Base-by-base conservation (phyloP, 1,140 invertebrate species). In the Nilaparvata lugens region DNA sequence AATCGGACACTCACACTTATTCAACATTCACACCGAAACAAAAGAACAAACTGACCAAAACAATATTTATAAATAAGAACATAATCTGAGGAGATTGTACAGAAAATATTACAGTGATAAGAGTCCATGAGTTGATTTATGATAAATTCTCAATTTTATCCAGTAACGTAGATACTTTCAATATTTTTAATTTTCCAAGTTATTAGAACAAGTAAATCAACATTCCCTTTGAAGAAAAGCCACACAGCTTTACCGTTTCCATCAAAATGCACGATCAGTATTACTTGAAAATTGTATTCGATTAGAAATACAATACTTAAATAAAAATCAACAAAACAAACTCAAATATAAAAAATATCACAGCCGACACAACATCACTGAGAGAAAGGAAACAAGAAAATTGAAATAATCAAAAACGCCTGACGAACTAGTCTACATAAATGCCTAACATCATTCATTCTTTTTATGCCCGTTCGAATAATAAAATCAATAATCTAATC, bases 51-150 rank as follows among this genome's bases (percentile, higher is more conserved):
- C 35, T 16, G 35, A 55, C 16, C 16, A 48, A 48, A 48, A 48
- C 14, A 48, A 19, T 11, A 48, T 19, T 48, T 16, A 18, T 1
- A 48, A 48, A 48, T 48, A 14, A 19, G 13, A 35, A 35, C 3
- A 11, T 2, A 11, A 35, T 11, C 18, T 4, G 2, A 48, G 55
- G 52, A 40, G 48, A 52, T 52, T 48, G 35, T 60, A 60, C 59
- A 60, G 59, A 60, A 60, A 42, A 55, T 54, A 58, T 59, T 60
- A 51, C 59, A 60, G 59, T 60, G 59, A 60, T 18, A 52, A 28
- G 23, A 28, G 53, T 55, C 31, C 31, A 35, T 35, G 9, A 35
- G 31, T 35, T 35, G 31, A 35, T 35, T 35, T 9, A 11, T 35
- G 13, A 35, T 35, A 4, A 11, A 35, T 1, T 35, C 31, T 35